Base-by-base conservation (phyloP, 2,888 invertebrate genomes). In the Schrankia costaestrigalis region DNA sequence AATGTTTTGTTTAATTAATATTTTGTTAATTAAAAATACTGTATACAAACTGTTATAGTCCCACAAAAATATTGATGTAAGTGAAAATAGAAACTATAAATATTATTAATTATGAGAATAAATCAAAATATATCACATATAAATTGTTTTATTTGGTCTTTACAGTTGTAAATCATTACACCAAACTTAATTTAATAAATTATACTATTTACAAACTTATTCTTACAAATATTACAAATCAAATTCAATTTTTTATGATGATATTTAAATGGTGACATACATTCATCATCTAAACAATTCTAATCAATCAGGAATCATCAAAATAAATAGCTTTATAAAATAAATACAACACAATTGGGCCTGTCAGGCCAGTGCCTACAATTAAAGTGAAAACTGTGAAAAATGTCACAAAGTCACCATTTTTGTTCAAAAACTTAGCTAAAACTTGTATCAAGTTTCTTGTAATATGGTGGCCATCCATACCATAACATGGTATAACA, bases 391-490 rank as follows among this genome's bases (percentile, higher is more conserved):
- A 90, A 30, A 93, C 85, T 28, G 94, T 85, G 19, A 78, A 77
- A 49, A 84, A 80, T 22, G 77, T 79, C 5, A 85, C 78, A 71
- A 86, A 86, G 41, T 86, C 83, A 41, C 91, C 65, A 94, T 88
- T 70, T 89, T 91, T 63, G 90, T 90, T 71, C 76, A 89, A 63
- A 85, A 88, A 70, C 88, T 90, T 75, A 76, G 90, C 65, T 78
- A 92, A 73, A 48, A 90, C 79, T 70, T 92, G 90, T 41, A 92
- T 90, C 29, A 95, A 77, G 44, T 91, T 90, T 61, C 91, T 91
- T 26, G 93, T 90, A 57, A 98, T 97, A 74, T 95, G 93, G 68
- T 98, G 95, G 0, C 98, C 98, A 78, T 99, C 98, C 68, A 97
- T 93, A 43, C 94, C 95, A 71, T 96, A 94, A 74, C 97, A 97